Evolutionary conservation across 2,113 vertebrate genomes (phyloP).

Genomic region (Tragelaphus strepsiceros): DNA sequence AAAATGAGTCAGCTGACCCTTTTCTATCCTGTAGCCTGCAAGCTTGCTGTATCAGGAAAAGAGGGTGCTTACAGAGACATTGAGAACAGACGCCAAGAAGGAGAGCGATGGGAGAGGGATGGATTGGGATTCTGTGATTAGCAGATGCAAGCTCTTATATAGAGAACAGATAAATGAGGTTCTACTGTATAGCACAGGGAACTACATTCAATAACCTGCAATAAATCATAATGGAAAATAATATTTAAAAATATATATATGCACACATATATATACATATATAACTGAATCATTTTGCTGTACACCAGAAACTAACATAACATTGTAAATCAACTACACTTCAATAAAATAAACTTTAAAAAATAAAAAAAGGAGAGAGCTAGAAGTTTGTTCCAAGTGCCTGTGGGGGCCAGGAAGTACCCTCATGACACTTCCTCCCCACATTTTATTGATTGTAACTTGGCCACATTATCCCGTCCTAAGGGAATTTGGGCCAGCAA

Average conservation of each 20-base stretch:
- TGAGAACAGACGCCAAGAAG: background rate
- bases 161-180: background rate
- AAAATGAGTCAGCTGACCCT: background rate
- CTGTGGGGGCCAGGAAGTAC: background rate
- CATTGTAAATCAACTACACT: background rate
- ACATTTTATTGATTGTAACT: background rate
- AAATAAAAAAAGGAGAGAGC: background rate
- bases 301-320: background rate
- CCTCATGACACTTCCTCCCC: accelerated
- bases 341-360: background rate
- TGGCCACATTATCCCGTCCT: background rate
- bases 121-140: background rate
- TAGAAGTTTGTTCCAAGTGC: background rate
- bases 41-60: background rate
- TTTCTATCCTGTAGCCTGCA: background rate
- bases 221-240: background rate
- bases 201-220: background rate
- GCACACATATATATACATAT: background rate
- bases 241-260: background rate
- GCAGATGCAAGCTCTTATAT: background rate
- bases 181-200: background rate
- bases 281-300: background rate
- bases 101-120: background rate
- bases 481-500: background rate
- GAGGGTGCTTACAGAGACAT: background rate